Base-by-base conservation (phyloP, 2,888 invertebrate genomes). In the Lithophane socia region DNA sequence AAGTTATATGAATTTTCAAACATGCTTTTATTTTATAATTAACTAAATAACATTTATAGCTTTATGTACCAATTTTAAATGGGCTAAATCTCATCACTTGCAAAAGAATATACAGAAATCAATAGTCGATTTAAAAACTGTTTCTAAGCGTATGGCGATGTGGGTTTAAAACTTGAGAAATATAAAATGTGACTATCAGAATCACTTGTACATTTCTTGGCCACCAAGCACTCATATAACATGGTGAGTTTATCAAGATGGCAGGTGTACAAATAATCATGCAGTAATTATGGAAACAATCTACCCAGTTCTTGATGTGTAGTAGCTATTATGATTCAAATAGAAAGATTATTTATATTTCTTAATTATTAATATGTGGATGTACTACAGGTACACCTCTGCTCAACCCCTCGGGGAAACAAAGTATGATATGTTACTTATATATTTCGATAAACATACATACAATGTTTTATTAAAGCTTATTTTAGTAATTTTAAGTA, bases 1-100 rank as follows among this genome's bases (percentile, higher is more conserved):
- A 94, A 95, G 90, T 91, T 94, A 93, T 94, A 94, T 92, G 92
- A 94, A 92, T 93, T 94, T 92, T 92, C 85, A 79, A 75, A 79
- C 68, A 54, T 76, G 29, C 85, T 89, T 89, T 87, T 84, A 88
- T 88, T 86, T 75, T 77, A 79, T 1, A 18, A n/a, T 37, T 10
- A 54, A 44, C n/a, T 56, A 18, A 68, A n/a, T 61, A 42, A 60
- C 10, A 68, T 37, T 37, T 42, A n/a, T 8, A 49, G 24, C 47
- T 44, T n/a, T 24, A n/a, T 44, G n/a, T 65, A 44, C 24, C 1
- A 2, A 44, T 65, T 65, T 42, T n/a, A 42, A n/a, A 10, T n/a
- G 16, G 18, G 52, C 18, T 21, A 9, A 29, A 29, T 24, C 10
- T 66, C 12, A 65, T 9, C 13, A 44, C 24, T 47, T 66, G 47